A percentile compares a stretch with the other conserved stretches of the same genome.
These are phyloP conservation scores for Agapornis canus DNA, from an alignment of 2,797 vertebrate species.

Conservation along the genomic window DNA sequence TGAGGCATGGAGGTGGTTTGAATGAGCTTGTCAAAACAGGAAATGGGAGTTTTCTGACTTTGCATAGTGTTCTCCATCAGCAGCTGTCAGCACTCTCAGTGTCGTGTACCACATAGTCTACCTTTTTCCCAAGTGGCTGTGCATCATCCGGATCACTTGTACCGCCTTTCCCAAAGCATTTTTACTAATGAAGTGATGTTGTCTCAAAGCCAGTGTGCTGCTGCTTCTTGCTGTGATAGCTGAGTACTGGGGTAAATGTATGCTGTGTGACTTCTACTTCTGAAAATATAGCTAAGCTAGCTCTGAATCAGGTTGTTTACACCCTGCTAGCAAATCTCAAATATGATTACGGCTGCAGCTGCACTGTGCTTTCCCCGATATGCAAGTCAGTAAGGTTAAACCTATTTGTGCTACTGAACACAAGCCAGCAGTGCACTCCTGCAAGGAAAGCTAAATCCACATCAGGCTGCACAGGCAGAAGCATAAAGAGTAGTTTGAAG, in stretches of 20 bases:
- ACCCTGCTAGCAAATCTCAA: neutral
- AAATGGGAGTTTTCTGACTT: neutral
- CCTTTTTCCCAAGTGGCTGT: neutral
- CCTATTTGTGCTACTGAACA: neutral
- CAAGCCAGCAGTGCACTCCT: neutral
- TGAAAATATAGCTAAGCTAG: neutral
- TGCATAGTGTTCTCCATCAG: neutral
- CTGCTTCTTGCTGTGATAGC: neutral
- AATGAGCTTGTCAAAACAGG: neutral
- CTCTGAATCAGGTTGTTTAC: neutral
- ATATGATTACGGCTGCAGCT: neutral
- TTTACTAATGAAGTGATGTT: neutral
- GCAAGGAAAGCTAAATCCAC: neutral
- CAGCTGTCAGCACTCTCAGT: neutral
- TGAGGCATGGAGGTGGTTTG: neutral
- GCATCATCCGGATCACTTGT: fast-evolving
- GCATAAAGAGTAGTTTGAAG: neutral
- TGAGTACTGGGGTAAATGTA: neutral
- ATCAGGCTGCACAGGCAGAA: neutral
- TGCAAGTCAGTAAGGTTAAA: neutral
- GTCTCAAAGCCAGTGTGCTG: neutral
- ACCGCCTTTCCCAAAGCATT: neutral
- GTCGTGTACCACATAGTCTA: fast-evolving
- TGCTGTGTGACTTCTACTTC: neutral
- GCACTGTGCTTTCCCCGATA: neutral